A percentile compares a stretch with the other conserved stretches of the same genome.
These are phyloP conservation scores for Alca torda DNA, from an alignment of 2,797 vertebrate genomes.

Conservation along the genomic window DNA sequence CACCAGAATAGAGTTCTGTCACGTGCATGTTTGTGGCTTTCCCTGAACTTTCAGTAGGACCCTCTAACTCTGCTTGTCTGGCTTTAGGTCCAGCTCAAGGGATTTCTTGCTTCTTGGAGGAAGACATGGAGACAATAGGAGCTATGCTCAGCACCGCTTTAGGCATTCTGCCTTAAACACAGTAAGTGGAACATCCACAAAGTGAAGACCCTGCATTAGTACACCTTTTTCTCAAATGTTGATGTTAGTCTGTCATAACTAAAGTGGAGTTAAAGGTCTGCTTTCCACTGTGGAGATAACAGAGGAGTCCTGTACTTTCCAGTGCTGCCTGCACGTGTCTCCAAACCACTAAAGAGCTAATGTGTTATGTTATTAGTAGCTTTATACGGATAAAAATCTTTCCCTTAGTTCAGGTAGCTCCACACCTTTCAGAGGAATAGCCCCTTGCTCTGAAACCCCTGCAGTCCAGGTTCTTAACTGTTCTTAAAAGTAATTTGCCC, in stretches of 20 bases:
- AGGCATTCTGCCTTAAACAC: neutral
- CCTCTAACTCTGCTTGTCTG: neutral
- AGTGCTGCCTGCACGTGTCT: neutral
- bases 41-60: neutral
- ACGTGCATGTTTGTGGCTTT: neutral
- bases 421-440: neutral
- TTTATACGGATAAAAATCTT: neutral
- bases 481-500: neutral
- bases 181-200: neutral
- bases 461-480: neutral
- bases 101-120: neutral
- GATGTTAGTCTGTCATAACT: neutral
- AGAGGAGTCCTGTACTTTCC: neutral
- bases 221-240: neutral
- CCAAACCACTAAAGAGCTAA: neutral
- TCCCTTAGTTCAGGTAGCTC: neutral
- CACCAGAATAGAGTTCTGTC: neutral
- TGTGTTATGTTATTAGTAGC: neutral
- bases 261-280: neutral
- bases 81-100: neutral
- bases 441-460: neutral
- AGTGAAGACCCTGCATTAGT: neutral
- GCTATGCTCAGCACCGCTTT: neutral
- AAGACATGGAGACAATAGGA: neutral
- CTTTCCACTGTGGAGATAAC: neutral